Conservation (phyloP, 2,888 invertebrate genomes). For the Schizotus pectinicornis region DNA sequence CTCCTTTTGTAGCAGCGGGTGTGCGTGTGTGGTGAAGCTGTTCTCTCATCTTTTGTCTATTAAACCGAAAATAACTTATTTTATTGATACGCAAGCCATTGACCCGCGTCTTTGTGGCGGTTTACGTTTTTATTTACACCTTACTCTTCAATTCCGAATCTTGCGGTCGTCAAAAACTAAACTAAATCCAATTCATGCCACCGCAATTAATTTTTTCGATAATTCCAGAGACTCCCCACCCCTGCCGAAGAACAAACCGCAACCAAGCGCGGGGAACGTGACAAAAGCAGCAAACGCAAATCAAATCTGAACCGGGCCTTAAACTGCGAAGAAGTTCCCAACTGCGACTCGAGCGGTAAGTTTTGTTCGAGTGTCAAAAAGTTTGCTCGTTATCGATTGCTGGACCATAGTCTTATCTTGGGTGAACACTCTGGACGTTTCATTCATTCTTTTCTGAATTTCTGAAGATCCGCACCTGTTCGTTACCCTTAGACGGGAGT, state of each 20-base stretch:
- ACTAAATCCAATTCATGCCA: neutral
- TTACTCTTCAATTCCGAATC: neutral
- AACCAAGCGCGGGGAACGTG: conserved; percentile 57
- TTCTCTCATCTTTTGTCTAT: conserved; percentile 2
- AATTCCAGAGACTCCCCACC: conserved; percentile 35
- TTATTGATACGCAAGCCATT: conserved; percentile 1
- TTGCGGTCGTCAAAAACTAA: no score
- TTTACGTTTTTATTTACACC: neutral
- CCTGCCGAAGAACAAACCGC: conserved; percentile 19
- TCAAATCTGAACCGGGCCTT: conserved; percentile 68
- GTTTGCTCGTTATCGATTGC: no score
- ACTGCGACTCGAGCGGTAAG: conserved; percentile 17
- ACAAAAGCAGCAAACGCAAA: conserved; percentile 71
- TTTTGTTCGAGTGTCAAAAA: neutral
- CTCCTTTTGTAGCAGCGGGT: conserved; percentile 28
- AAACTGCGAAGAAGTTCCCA: conserved; percentile 57
- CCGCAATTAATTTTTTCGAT: no score
- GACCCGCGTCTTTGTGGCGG: neutral
- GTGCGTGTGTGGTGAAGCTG: conserved; percentile 21
- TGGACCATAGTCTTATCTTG: no score
- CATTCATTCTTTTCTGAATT: conserved; percentile 6
- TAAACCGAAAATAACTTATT: conserved; percentile 3
- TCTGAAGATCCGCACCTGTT: conserved; percentile 25
- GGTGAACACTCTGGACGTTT: neutral
- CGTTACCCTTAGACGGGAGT: conserved; percentile 30